Base-by-base conservation (phyloP, 2,113 vertebrate genomes). In the Laticauda laticaudata region DNA sequence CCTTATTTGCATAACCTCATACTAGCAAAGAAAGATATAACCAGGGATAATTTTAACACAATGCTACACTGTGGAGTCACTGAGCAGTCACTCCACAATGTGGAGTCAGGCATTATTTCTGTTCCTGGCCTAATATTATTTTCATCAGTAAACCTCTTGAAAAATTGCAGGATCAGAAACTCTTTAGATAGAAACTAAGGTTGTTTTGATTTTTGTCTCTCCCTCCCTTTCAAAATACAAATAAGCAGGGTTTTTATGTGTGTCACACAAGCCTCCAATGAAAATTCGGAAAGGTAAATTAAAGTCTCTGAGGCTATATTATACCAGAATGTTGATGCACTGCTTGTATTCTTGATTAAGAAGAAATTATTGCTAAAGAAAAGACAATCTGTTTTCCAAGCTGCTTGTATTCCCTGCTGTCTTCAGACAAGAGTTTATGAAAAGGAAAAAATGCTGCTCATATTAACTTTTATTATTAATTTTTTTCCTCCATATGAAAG, bases 231-330 rank as follows among this genome's bases (percentile, higher is more conserved):
- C 26, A 81, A 1, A 91, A 91, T 88, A 94, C 29, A 89, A 86
- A 92, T 55, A 64, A 81, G 26, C 34, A 91, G 92, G 0, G 3
- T 53, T 92, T 10, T 91, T 95, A 69, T 48, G 61, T 48, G 61
- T 21, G 89, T 86, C 85, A 43, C 92, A 86, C 89, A 24, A 85
- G 94, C 92, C 86, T 92, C 91, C 53, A 12, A 93, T 93, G 93
- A 24, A 97, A 96, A 96, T 96, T 96, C 95, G 86, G 59, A 39
- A 56, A 93, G 93, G 91, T 95, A 95, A 54, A 96, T 93, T 93
- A 93, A 95, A 92, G 34, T 94, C 93, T 64, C 94, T 54, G 43
- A 93, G 64, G 59, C 93, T 91, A 56, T 89, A 89, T 96, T 95
- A 94, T 92, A 14, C 45, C 86, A 34, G n/a, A 90, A 61, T 96